These are phyloP conservation scores for Callionymus lyra DNA, from an alignment of 2,113 vertebrate species.

Conservation along the genomic window DNA sequence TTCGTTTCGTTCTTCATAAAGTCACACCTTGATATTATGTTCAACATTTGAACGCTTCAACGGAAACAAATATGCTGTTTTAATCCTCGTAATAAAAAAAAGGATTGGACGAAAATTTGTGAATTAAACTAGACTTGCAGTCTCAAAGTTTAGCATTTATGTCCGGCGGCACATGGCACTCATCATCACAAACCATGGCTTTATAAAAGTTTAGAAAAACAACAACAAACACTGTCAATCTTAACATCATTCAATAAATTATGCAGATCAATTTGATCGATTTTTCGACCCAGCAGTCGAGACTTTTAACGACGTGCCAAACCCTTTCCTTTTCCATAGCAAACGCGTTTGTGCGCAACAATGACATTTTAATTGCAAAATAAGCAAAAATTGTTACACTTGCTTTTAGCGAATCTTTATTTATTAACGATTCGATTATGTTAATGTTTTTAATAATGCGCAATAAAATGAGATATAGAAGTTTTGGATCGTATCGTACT, in stretches of 20 bases:
- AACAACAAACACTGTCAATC: background rate
- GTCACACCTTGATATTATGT: no score
- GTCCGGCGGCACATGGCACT: constrained; percentile 29
- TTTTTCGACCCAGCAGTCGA: constrained; percentile 32
- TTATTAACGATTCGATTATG: background rate
- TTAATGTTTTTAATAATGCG: no score
- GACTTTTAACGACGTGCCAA: constrained; percentile 22
- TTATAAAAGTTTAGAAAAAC: background rate
- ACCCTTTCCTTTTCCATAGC: constrained; percentile 21
- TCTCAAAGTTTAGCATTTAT: background rate
- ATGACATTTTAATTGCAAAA: constrained; percentile 13
- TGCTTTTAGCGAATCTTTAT: background rate
- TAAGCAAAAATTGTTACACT: background rate
- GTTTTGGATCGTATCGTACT: no score
- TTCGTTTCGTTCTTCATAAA: no score
- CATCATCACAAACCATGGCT: constrained; percentile 19
- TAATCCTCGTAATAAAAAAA: no score
- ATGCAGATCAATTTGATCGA: constrained; percentile 45
- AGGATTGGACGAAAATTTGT: no score
- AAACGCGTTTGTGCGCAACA: constrained; percentile 18
- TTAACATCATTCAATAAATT: no score
- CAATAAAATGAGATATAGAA: no score
- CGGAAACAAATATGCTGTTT: no score
- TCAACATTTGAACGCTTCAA: no score
- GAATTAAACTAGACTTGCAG: no score